phyloP scores from a whole-genome alignment of 2,888 invertebrate genomes.

The Drosophila paramelanica region DNA sequence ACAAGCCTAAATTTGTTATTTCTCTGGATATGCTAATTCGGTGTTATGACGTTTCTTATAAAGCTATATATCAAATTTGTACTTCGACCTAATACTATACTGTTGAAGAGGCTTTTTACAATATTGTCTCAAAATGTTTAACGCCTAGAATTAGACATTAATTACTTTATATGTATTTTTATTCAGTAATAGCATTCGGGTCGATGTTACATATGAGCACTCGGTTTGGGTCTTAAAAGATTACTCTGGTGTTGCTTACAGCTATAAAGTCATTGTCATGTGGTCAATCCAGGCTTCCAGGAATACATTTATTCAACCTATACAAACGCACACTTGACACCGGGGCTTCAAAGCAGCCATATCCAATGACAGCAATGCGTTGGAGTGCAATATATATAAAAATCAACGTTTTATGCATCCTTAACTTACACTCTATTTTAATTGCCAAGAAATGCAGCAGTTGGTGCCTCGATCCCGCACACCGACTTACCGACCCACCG shows the following conservation, averaged over 20 bases:
- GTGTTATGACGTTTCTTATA: not conserved
- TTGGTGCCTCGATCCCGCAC: slow-evolving; percentile 40
- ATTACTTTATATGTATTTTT: too few relatives aligned
- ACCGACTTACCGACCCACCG: slow-evolving; percentile 31
- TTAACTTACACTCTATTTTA: slow-evolving; percentile 83
- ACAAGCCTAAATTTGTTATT: not conserved
- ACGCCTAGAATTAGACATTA: too few relatives aligned
- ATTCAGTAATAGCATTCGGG: too few relatives aligned
- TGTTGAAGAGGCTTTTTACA: not conserved
- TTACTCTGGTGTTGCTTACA: not conserved
- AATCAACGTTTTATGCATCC: slow-evolving; percentile 81
- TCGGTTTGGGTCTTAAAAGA: too few relatives aligned
- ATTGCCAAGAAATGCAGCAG: slow-evolving; percentile 80
- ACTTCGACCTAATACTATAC: not conserved
- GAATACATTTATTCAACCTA: slow-evolving; percentile 42
- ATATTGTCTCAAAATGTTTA: not conserved
- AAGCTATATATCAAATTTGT: too few relatives aligned
- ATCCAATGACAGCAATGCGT: slow-evolving; percentile 44
- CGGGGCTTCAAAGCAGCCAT: slow-evolving; percentile 10
- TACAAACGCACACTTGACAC: not conserved
- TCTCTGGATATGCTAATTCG: too few relatives aligned
- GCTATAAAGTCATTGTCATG: slow-evolving; percentile 17
- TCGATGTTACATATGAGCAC: too few relatives aligned
- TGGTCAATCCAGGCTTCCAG: slow-evolving; percentile 35
- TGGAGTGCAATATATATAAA: slow-evolving; percentile 65